These are phyloP conservation scores for Caenorhabditis japonica DNA, from an alignment of 2,888 invertebrate genomes.

Conservation along the genomic window DNA sequence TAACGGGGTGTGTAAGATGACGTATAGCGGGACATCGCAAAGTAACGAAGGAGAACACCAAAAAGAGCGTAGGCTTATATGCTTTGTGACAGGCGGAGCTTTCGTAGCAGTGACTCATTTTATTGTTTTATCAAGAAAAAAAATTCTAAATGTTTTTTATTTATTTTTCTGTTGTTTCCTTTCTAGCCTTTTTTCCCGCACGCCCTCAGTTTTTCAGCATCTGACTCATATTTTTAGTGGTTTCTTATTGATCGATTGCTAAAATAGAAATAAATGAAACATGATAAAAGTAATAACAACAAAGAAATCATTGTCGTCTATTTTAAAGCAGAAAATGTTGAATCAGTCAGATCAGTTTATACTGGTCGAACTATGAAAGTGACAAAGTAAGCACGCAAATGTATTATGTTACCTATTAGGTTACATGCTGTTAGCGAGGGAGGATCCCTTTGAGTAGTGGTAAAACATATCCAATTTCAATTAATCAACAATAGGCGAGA, in stretches of 20 bases:
- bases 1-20: constrained; percentile 44
- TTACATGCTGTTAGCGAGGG: no score
- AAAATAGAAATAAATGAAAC: no score
- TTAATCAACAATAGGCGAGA: constrained; percentile 46
- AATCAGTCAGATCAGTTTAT: no score
- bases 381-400: constrained; percentile 22
- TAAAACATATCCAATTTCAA: constrained; percentile 50
- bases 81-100: constrained; percentile 20
- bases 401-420: constrained; percentile 35
- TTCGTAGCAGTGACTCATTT: constrained; percentile 33
- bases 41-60: constrained; percentile 12
- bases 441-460: no score
- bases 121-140: constrained; percentile 36
- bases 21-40: constrained; percentile 30
- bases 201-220: constrained; percentile 6
- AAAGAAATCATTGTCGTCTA: no score
- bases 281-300: no score
- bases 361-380: constrained; percentile 3
- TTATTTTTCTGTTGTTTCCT: neutral
- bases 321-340: no score
- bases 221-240: constrained; percentile 16
- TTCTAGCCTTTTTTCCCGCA: constrained; percentile 15
- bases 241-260: no score
- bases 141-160: constrained; percentile 6
- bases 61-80: constrained; percentile 20